These are phyloP conservation scores for Scaptodrosophila latifasciaeformis DNA, from an alignment of 2,888 invertebrate genomes.

Conservation along the genomic window DNA sequence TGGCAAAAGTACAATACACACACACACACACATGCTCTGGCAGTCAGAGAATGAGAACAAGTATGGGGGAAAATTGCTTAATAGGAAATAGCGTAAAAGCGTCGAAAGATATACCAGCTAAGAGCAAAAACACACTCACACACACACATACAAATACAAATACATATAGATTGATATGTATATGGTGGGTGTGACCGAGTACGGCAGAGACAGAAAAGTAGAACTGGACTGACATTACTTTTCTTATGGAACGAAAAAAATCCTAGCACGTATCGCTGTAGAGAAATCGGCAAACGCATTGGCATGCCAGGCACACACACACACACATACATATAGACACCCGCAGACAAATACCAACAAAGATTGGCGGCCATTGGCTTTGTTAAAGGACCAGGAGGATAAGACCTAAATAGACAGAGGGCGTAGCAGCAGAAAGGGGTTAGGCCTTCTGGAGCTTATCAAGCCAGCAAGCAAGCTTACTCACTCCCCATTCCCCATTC, in stretches of 20 bases:
- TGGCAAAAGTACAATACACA: conserved; percentile 39
- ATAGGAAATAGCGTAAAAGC: conserved; percentile 66
- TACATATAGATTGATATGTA: conserved; percentile 10
- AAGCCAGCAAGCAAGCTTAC: not conserved
- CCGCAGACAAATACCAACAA: not conserved
- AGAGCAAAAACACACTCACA: not conserved
- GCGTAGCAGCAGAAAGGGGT: conserved; percentile 1
- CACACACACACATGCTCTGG: conserved; percentile 14
- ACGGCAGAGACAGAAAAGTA: not conserved
- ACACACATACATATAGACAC: conserved; percentile 1
- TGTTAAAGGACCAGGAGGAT: too few species aligned
- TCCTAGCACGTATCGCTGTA: conserved; percentile 65
- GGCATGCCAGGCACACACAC: conserved; percentile 41
- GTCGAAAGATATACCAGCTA: conserved; percentile 27
- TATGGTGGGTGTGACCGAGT: not conserved
- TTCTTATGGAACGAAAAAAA: conserved; percentile 27
- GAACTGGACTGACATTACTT: conserved; percentile 23
- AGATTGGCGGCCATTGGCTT: conserved; percentile 6
- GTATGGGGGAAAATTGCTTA: conserved; percentile 58
- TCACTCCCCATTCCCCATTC: not conserved
- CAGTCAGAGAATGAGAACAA: conserved; percentile 13
- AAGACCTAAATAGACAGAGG: too few species aligned
- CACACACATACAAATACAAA: not conserved
- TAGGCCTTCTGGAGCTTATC: not conserved
- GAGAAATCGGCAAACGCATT: conserved; percentile 67